Conservation (phyloP, 2,113 vertebrate genomes). For the Pelecanus crispus region DNA sequence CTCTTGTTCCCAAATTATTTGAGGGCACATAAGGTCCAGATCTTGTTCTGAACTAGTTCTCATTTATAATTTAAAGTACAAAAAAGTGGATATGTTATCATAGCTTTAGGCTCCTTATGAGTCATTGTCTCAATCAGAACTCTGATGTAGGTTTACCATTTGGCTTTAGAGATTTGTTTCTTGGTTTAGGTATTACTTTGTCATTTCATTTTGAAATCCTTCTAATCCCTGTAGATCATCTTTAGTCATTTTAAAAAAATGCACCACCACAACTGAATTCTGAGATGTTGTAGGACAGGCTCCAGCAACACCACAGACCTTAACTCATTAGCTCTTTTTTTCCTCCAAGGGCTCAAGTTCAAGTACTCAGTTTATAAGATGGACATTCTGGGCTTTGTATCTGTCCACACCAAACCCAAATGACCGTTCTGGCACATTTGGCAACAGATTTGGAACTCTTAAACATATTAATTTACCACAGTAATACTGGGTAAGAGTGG, state of each 20-base stretch:
- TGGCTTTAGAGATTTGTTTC: slow-evolving; percentile 6
- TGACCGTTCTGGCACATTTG: not conserved
- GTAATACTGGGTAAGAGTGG: not conserved
- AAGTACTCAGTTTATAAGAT: not conserved
- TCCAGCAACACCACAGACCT: not conserved
- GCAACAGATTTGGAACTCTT: not conserved
- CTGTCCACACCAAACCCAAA: not conserved
- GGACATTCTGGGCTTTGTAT: not conserved
- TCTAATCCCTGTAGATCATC: not conserved
- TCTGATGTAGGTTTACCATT: not conserved
- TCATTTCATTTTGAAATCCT: not conserved
- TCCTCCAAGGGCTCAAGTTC: not conserved
- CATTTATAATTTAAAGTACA: not conserved
- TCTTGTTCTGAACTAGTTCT: not conserved
- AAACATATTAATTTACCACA: not conserved
- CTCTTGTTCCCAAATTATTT: not conserved
- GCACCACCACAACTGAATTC: not conserved
- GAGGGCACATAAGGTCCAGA: not conserved
- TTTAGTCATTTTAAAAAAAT: not conserved
- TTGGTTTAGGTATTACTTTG: not conserved
- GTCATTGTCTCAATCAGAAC: not conserved
- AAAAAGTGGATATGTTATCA: not conserved
- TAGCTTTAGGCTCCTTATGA: not conserved
- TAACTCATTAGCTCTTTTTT: not conserved
- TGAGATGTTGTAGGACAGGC: not conserved